A percentile compares a stretch with the other conserved stretches of the same genome.
Evolutionary conservation across 2,888 invertebrate genomes (phyloP).

Genomic region (Cheilosia urbana): DNA sequence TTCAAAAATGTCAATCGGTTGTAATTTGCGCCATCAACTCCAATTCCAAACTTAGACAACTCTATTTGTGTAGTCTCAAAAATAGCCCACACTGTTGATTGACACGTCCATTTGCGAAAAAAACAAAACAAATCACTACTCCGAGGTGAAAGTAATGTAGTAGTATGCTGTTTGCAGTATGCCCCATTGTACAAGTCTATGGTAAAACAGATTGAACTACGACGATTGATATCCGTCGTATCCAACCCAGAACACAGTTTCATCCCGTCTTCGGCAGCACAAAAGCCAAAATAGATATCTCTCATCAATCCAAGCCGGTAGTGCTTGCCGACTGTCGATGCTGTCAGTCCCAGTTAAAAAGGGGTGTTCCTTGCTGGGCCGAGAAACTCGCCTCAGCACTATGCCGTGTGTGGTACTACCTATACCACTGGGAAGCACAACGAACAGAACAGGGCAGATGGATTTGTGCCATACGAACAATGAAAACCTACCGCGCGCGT

Average conservation of each 20-base stretch:
- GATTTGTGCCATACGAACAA: slow-evolving; percentile 72
- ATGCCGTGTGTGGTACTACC: background rate
- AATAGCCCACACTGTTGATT: too few species aligned
- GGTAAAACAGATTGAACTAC: slow-evolving; percentile 45
- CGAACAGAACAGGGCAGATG: slow-evolving; percentile 53
- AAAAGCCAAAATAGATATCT: slow-evolving; percentile 62
- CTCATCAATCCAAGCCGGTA: slow-evolving; percentile 54
- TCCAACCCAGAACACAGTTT: slow-evolving; percentile 39
- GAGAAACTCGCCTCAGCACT: background rate
- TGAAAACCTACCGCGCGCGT: slow-evolving; percentile 66
- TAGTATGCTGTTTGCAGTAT: too few species aligned
- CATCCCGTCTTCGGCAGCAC: slow-evolving; percentile 45
- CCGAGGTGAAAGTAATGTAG: too few species aligned
- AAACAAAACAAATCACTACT: too few species aligned
- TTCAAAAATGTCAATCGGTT: too few species aligned
- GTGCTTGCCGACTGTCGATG: slow-evolving; percentile 27
- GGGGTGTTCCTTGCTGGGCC: background rate
- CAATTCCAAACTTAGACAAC: too few species aligned
- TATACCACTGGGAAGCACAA: background rate
- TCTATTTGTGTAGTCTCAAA: too few species aligned
- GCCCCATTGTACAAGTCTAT: background rate
- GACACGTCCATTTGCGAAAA: too few species aligned
- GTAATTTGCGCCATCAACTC: too few species aligned
- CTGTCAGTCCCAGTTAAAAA: slow-evolving; percentile 16
- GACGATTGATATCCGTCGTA: slow-evolving; percentile 64